Percentiles rank a stretch among this genome's conserved stretches.
Evolutionary conservation across 92 coral and sea anemone species (phyloP).

Genomic region (Isaurus tuberculatus): DNA sequence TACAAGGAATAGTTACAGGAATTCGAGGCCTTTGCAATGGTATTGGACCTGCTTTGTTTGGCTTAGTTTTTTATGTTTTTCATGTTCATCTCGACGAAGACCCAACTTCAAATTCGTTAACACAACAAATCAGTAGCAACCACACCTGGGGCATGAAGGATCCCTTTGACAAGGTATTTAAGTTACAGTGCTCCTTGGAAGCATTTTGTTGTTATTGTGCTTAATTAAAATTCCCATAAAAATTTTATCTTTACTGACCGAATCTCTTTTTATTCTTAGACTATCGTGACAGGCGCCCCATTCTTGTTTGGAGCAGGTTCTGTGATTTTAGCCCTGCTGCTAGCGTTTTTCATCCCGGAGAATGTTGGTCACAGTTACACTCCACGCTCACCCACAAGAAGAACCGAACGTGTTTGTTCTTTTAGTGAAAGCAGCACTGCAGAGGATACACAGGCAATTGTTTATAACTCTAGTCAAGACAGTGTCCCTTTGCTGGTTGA

Average conservation of each 20-base stretch:
- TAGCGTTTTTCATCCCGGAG: slow-evolving; percentile 96
- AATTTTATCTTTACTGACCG: too few species aligned
- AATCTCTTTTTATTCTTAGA: slow-evolving; percentile 64
- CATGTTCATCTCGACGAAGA: slow-evolving; percentile 92
- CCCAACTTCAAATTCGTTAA: slow-evolving; percentile 46
- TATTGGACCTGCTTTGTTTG: slow-evolving; percentile 97
- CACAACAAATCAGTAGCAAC: slow-evolving; percentile 37
- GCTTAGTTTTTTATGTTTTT: slow-evolving; percentile 89
- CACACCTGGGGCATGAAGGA: slow-evolving; percentile 68
- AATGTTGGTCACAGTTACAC: slow-evolving; percentile 60
- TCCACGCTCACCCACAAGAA: slow-evolving; percentile 77
- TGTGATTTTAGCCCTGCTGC: slow-evolving; percentile 89
- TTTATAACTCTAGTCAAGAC: slow-evolving; percentile 40
- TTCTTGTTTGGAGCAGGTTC: slow-evolving; percentile 99
- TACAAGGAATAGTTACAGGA: slow-evolving; percentile 96
- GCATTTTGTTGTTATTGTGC: too few species aligned
- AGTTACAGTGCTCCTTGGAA: too few species aligned
- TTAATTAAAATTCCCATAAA: too few species aligned
- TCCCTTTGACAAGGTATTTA: slow-evolving; percentile 84
- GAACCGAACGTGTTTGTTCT: slow-evolving; percentile 51
- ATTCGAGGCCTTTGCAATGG: slow-evolving; percentile 98
- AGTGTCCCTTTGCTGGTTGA: slow-evolving; percentile 44
- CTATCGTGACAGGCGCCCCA: slow-evolving; percentile 93
- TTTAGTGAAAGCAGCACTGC: slow-evolving; percentile 40
- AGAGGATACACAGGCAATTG: slow-evolving; percentile 25